Base-by-base conservation (phyloP, 1,140 invertebrate genomes). In the Cecropterus lyciades region DNA sequence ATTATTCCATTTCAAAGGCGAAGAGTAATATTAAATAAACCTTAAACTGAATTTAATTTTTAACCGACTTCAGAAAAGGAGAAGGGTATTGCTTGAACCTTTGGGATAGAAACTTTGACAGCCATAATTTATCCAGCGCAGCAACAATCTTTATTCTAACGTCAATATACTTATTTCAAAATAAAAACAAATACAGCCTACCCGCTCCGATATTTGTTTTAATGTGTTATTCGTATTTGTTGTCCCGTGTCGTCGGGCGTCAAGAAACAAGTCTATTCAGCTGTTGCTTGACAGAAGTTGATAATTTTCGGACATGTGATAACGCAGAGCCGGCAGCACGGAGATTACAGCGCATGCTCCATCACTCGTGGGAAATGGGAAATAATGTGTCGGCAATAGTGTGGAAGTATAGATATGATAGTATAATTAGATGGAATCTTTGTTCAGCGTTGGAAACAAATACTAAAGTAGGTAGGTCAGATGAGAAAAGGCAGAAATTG, bases 221-320 rank as follows among this genome's bases (percentile, higher is more conserved):
- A 15, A 6, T 15, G 30, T 33, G 30, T 33, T 8, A n/a, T 10
- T 33, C 6, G 30, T 33, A 33, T 33, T 33, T 33, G 30, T 45
- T 40, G 16, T 24, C 46, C 17, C 9, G 13, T 48, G 30, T 24
- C 30, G 33, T 51, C 37, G 59, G 43, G 30, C 59, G 57, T 56
- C 52, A 55, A 65, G 27, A 37, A 57, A 56, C 52, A 48, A 60
- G 13, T 45, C 66, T 42, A 52, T 60, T 64, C 56, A 59, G 63
- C 48, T 42, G 33, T 57, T 63, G 67, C 20, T 66, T 76, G 79
- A 80, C 79, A 73, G 67, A 40, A 43, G 60, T 8, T 46, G 79
- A 80, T 80, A 80, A 76, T 64, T 80, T 80, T 78, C 67, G 73
- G 75, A 80, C 79, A 72, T 70, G 64, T 67, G 77, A 77, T 73